Percentiles rank a stretch among this genome's conserved stretches.
Evolutionary conservation across 2,113 vertebrate species (phyloP).

Genomic region (Nycticryphes semicollaris): DNA sequence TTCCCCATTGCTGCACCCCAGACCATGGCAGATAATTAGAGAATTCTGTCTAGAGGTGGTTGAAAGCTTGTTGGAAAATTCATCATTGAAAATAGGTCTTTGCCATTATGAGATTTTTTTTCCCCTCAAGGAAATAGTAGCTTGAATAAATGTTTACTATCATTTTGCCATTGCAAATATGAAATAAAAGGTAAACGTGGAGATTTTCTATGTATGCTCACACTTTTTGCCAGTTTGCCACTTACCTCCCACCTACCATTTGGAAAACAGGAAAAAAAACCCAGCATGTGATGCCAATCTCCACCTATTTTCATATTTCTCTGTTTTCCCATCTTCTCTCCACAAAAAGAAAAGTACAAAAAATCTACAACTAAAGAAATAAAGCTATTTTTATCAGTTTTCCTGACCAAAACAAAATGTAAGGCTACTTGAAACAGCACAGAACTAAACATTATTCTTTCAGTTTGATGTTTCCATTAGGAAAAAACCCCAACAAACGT

Average conservation of each 20-base stretch:
- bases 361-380: neutral
- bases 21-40: neutral
- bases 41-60: neutral
- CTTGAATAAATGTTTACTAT: constrained; percentile 50
- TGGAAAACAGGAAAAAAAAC: constrained; percentile 18
- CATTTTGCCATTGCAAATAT: neutral
- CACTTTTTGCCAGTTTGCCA: constrained; percentile 59
- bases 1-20: neutral
- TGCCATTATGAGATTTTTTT: neutral
- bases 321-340: neutral
- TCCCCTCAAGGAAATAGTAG: neutral
- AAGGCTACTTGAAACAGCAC: neutral
- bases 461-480: neutral
- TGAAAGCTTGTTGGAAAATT: neutral
- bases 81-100: neutral
- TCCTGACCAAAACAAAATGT: neutral
- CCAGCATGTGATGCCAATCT: constrained; percentile 12
- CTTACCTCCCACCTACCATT: constrained; percentile 67
- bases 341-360: neutral
- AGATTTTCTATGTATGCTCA: constrained; percentile 43
- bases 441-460: neutral
- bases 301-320: constrained; percentile 41
- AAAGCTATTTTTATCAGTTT: neutral
- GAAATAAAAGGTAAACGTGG: constrained; percentile 53
- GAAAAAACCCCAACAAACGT: neutral